These are phyloP conservation scores for Alethe diademata DNA, from an alignment of 2,113 vertebrate genomes.

Conservation along the genomic window DNA sequence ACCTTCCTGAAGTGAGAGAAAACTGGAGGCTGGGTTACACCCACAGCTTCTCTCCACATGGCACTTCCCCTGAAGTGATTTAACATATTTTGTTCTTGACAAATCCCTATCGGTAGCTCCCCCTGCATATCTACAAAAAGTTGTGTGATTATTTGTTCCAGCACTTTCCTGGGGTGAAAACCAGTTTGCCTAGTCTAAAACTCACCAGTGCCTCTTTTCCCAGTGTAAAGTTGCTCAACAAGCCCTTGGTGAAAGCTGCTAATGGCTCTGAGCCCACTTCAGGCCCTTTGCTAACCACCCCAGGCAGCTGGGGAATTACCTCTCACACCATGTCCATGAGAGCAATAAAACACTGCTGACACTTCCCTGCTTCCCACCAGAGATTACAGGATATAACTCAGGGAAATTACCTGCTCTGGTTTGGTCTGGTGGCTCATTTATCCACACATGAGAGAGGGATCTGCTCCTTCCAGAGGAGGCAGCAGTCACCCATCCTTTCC, in stretches of 20 bases:
- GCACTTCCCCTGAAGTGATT: background rate
- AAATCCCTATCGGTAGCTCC: background rate
- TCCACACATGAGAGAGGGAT: rapidly evolving
- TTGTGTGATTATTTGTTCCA: background rate
- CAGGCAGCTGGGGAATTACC: background rate
- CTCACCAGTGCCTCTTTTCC: background rate
- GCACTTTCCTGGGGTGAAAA: background rate
- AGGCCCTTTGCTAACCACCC: background rate
- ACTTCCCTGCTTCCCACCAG: background rate
- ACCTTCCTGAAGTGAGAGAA: background rate
- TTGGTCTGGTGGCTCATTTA: background rate
- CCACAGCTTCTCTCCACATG: rapidly evolving
- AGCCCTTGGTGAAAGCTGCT: background rate
- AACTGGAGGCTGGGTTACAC: background rate
- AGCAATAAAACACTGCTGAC: background rate
- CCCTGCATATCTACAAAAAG: background rate
- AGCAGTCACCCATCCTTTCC: background rate
- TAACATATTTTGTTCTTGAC: background rate
- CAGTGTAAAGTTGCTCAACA: background rate
- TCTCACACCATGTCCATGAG: background rate
- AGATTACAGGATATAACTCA: background rate
- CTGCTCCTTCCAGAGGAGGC: background rate
- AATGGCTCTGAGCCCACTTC: background rate
- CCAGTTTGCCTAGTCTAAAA: background rate
- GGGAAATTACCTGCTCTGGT: background rate